phyloP scores from a whole-genome alignment of 1,140 invertebrate species.

The Daktulosphaira vitifoliae region DNA sequence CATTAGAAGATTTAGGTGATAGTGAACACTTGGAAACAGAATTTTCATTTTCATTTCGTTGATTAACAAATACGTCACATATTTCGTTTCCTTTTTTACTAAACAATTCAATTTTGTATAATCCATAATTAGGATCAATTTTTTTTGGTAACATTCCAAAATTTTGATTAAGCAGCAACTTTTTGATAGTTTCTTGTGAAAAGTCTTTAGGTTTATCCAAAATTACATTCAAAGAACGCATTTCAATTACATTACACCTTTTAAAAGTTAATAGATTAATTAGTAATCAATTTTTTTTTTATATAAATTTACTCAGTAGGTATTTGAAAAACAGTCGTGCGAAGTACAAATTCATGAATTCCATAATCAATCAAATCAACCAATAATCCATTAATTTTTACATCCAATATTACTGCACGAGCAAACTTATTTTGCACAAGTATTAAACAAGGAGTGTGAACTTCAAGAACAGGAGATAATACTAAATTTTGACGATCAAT shows the following conservation, averaged over 20 bases:
- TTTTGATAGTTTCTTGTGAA: neutral
- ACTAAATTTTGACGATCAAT: slow-evolving; percentile 14
- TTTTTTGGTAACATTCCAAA: slow-evolving; percentile 6
- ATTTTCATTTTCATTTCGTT: neutral
- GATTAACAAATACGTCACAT: neutral
- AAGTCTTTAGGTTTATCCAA: neutral
- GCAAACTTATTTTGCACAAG: neutral
- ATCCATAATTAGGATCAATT: slow-evolving; percentile 23
- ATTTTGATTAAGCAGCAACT: neutral
- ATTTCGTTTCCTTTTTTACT: neutral
- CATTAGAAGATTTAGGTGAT: neutral
- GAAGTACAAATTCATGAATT: neutral
- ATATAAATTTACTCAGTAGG: neutral
- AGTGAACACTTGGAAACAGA: neutral
- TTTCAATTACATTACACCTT: slow-evolving; percentile 15
- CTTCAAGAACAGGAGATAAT: slow-evolving; percentile 6
- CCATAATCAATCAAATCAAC: slow-evolving; percentile 25
- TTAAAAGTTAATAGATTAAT: neutral
- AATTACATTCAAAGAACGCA: slow-evolving; percentile 9
- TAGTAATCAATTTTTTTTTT: neutral
- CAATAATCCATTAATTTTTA: neutral
- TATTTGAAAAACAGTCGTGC: slow-evolving; percentile 10
- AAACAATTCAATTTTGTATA: slow-evolving; percentile 15
- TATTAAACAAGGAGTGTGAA: slow-evolving; percentile 18
- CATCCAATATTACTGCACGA: slow-evolving; percentile 18